These are phyloP conservation scores for Pachliopta kotzebuea DNA, from an alignment of 2,888 invertebrate genomes.

Conservation along the genomic window DNA sequence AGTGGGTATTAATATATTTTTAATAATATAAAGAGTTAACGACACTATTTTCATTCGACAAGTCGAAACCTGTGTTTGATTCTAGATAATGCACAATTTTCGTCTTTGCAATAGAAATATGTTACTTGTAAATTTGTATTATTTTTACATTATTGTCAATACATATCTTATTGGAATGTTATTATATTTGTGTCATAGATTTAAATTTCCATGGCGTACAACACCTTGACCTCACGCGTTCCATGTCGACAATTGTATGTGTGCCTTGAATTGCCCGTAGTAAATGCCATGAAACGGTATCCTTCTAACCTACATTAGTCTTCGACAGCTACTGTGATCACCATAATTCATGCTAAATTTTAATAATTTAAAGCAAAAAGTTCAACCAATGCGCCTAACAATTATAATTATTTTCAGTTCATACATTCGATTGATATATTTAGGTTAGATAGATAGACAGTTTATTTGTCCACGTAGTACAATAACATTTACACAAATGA, in stretches of 20 bases:
- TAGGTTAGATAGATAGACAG: no score
- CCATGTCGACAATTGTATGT: slow-evolving; percentile 22
- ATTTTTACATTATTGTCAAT: background rate
- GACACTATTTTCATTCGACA: background rate
- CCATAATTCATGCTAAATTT: slow-evolving; percentile 13
- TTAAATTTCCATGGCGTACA: slow-evolving; percentile 19
- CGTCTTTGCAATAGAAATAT: background rate
- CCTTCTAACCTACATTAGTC: slow-evolving; percentile 22
- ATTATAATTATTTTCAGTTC: background rate
- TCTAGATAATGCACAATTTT: background rate
- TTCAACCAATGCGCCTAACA: background rate
- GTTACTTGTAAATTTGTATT: background rate
- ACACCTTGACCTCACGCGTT: slow-evolving; percentile 16
- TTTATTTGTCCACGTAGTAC: no score
- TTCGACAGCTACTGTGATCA: slow-evolving; percentile 4
- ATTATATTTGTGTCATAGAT: slow-evolving; percentile 16
- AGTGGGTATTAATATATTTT: background rate
- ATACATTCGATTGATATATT: no score
- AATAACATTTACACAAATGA: no score
- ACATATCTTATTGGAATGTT: background rate
- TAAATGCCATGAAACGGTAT: slow-evolving; percentile 26
- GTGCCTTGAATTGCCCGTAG: slow-evolving; percentile 17
- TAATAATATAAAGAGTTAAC: background rate
- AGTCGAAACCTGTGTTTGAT: background rate
- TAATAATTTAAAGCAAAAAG: background rate